Conservation (phyloP, 2,797 vertebrate genomes). For the Sebastes steindachneri region DNA sequence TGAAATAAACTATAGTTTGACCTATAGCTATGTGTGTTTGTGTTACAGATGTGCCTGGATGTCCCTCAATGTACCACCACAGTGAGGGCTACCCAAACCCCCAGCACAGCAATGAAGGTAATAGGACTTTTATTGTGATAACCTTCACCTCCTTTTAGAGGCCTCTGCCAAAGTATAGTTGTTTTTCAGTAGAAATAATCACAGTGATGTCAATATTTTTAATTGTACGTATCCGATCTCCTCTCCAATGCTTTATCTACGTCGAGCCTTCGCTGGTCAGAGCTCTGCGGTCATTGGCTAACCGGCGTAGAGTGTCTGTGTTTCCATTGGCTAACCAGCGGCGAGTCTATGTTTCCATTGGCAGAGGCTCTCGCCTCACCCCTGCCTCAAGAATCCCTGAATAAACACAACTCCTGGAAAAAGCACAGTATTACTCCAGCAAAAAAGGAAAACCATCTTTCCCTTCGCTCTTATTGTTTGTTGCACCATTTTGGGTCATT, state of each 20-base stretch:
- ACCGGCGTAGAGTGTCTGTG: slow-evolving; percentile 67
- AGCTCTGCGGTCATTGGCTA: slow-evolving; percentile 79
- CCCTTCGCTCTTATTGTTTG: slow-evolving; percentile 66
- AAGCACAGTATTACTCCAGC: slow-evolving; percentile 65
- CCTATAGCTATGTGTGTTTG: not conserved
- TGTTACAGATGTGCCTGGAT: slow-evolving; percentile 89
- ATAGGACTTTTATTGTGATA: rapidly evolving
- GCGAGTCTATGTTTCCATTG: slow-evolving; percentile 81
- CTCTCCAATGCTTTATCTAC: slow-evolving; percentile 49
- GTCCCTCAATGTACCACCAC: slow-evolving; percentile 90
- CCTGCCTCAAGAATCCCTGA: slow-evolving; percentile 79
- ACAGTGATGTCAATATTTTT: not conserved
- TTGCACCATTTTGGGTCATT: slow-evolving; percentile 60
- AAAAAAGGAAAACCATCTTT: slow-evolving; percentile 70
- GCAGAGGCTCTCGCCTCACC: slow-evolving; percentile 71
- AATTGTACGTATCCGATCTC: slow-evolving; percentile 8
- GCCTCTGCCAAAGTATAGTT: not conserved
- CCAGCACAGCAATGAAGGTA: slow-evolving; percentile 85
- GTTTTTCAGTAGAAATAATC: not conserved
- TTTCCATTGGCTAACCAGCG: slow-evolving; percentile 78
- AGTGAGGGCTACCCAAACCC: slow-evolving; percentile 85
- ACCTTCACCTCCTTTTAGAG: not conserved
- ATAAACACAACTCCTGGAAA: slow-evolving; percentile 83
- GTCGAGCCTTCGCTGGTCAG: slow-evolving; percentile 47
- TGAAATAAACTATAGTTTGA: not conserved